Base-by-base conservation (phyloP, 2,888 invertebrate genomes). In the Sialis fuliginosa region DNA sequence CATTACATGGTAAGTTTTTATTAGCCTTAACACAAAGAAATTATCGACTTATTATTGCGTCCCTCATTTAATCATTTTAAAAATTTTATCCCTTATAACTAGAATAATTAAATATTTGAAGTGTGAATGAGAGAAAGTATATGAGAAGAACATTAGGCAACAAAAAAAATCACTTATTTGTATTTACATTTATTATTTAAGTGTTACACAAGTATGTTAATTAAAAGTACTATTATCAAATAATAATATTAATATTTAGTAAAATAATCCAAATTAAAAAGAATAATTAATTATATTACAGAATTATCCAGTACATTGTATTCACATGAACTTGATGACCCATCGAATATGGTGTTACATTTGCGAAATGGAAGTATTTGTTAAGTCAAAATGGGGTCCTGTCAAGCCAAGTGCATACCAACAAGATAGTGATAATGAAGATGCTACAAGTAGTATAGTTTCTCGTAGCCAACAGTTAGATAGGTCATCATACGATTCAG, bases 341-440 rank as follows among this genome's bases (percentile, higher is more conserved):
- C 75, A 81, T 58, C 70, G 90, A 52, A 77, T 91, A 57, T 92
- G 92, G 90, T 93, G 92, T 65, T 88, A 88, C 60, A 63, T 75
- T 50, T 93, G 92, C 68, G 81, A 89, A 57, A 72, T 70, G 46
- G 92, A 93, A 65, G 85, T 92, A 1, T 79, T 79, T 58, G 66
- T 69, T 52, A 67, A 67, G 41, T 57, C 54, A 42, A 51, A 10
- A 43, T 22, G 22, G 22, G 22, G 22, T 4, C 22, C 22, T 22
- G 22, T 22, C 22, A 46, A 6, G 30, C 51, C 13, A 50, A 51
- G 35, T 51, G 49, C 44, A 9, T 22, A 34, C 34, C 42, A 50
- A 35, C 42, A 42, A 12, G 60, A 60, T 43, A 61, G 60, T 48
- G 60, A 62, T 44, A 57, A 57, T 45, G 62, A 62, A 39, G 52